Conservation (phyloP, 2,888 invertebrate genomes). For the Aromia moschata region DNA sequence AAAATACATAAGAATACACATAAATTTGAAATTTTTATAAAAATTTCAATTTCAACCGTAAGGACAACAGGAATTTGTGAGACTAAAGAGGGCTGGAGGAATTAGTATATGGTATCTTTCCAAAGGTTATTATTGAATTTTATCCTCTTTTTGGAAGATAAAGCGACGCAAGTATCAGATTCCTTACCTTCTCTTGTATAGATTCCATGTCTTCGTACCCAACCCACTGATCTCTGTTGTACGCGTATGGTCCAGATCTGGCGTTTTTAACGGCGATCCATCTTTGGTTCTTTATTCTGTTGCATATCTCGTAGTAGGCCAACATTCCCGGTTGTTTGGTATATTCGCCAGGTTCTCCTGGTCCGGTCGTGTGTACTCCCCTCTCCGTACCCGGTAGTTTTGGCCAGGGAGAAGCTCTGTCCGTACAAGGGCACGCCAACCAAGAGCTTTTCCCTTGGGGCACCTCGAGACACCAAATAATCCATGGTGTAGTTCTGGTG, state of each 20-base stretch:
- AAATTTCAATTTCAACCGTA: too few relatives aligned
- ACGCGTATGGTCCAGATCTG: constrained; percentile 76
- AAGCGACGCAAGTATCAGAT: too few relatives aligned
- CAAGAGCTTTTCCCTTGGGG: constrained; percentile 78
- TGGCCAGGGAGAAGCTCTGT: constrained; percentile 78
- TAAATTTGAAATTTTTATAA: too few relatives aligned
- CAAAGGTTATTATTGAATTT: too few relatives aligned
- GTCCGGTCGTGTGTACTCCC: constrained; percentile 75
- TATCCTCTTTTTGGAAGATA: too few relatives aligned
- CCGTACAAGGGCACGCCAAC: constrained; percentile 89
- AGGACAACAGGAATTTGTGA: too few relatives aligned
- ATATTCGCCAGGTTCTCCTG: constrained; percentile 82
- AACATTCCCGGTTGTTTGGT: constrained; percentile 89
- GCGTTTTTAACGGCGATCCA: constrained; percentile 74
- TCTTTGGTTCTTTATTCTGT: constrained; percentile 72
- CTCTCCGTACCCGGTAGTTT: constrained; percentile 62
- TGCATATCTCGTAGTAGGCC: constrained; percentile 87
- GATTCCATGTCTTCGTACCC: constrained; percentile 86
- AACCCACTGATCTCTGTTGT: constrained; percentile 86
- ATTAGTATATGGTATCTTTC: too few relatives aligned
- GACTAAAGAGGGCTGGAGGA: too few relatives aligned
- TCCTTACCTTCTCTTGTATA: constrained; percentile 75
- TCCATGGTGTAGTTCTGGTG: constrained; percentile 82
- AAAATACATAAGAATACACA: too few relatives aligned
- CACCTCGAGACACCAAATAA: constrained; percentile 77